Conservation (phyloP, 2,797 vertebrate genomes). For the Carcharodon carcharias region DNA sequence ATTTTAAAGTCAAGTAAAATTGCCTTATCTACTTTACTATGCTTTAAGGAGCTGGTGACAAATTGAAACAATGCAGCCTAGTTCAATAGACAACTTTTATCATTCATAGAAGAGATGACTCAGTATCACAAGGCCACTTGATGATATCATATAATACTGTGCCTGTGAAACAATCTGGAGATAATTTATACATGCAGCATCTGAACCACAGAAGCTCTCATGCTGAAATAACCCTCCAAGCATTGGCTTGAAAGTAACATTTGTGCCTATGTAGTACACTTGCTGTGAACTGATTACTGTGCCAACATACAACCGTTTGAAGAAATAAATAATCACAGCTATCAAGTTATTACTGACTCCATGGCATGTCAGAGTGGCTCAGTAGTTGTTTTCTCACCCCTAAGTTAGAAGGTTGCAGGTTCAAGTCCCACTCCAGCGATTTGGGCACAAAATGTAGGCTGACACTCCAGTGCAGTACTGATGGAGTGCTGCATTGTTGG, state of each 20-base stretch:
- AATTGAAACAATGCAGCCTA: not conserved
- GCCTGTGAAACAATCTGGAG: not conserved
- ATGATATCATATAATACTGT: not conserved
- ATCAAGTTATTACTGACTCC: not conserved
- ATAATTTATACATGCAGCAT: constrained; percentile 11
- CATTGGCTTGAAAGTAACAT: not conserved
- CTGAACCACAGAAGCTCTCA: not conserved
- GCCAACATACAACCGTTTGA: not conserved
- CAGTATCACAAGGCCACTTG: constrained; percentile 9
- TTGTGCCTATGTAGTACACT: not conserved
- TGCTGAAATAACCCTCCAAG: not conserved
- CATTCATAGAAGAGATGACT: constrained; percentile 19
- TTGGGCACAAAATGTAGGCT: not conserved
- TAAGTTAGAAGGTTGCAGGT: not conserved
- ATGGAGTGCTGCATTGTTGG: not conserved
- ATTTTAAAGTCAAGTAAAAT: not conserved
- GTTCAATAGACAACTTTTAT: not conserved
- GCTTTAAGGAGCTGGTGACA: not conserved
- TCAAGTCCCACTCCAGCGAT: not conserved
- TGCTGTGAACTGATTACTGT: not conserved
- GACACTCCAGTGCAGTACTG: not conserved
- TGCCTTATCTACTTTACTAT: not conserved
- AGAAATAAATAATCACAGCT: not conserved
- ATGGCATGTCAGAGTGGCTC: not conserved
- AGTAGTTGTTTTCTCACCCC: not conserved